These are phyloP conservation scores for Sitobion miscanthi DNA, from an alignment of 1,140 invertebrate genomes.

Conservation along the genomic window DNA sequence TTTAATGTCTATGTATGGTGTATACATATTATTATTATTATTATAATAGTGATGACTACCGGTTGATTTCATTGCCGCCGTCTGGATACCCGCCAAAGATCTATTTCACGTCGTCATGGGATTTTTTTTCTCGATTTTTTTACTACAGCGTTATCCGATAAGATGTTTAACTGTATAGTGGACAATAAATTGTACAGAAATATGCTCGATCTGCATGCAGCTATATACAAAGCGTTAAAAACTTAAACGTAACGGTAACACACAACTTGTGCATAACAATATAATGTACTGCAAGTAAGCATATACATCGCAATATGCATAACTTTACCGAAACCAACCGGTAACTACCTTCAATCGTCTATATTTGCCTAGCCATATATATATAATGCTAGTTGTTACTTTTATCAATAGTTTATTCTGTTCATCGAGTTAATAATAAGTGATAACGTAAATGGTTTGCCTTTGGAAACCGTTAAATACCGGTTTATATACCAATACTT, in stretches of 20 bases:
- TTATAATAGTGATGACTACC: not conserved
- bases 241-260: not conserved
- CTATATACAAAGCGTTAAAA: not conserved
- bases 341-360: too few species aligned
- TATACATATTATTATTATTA: not conserved
- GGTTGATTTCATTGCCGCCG: not conserved
- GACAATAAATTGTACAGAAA: not conserved
- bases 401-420: too few species aligned
- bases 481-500: too few species aligned
- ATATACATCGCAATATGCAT: too few species aligned
- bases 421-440: too few species aligned
- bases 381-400: too few species aligned
- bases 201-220: not conserved
- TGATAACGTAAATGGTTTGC: too few species aligned
- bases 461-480: too few species aligned
- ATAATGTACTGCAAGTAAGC: too few species aligned
- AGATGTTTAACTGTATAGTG: not conserved
- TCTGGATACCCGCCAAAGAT: not conserved
- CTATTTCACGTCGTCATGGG: not conserved
- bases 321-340: too few species aligned
- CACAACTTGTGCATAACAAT: too few species aligned
- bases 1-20: slow-evolving; percentile 11
- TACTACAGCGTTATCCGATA: not conserved
- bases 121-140: not conserved
- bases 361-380: too few species aligned